These are phyloP conservation scores for Anomalospiza imberbis DNA, from an alignment of 2,797 vertebrate genomes.

Conservation along the genomic window DNA sequence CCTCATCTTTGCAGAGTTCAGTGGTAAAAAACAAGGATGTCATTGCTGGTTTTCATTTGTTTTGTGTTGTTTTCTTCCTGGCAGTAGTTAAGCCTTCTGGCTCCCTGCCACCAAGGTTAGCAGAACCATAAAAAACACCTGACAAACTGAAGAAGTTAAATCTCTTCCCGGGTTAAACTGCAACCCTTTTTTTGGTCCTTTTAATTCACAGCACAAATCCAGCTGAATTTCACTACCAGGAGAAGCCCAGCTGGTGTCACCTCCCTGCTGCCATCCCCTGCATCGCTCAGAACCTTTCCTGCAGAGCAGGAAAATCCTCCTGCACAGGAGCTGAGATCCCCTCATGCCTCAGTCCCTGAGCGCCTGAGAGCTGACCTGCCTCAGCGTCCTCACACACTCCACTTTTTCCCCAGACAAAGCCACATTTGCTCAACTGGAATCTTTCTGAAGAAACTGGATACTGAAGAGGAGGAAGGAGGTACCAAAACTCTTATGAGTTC, in stretches of 20 bases:
- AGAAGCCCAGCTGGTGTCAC: neutral
- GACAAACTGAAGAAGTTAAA: neutral
- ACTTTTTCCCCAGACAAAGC: neutral
- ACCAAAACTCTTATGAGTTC: neutral
- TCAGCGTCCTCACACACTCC: fast-evolving
- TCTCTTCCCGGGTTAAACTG: neutral
- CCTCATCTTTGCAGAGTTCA: neutral
- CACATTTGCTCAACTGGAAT: neutral
- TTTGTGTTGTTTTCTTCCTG: neutral
- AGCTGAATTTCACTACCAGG: neutral
- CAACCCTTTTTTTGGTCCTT: neutral
- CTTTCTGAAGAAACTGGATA: neutral
- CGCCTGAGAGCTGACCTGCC: neutral
- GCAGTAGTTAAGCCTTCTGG: neutral
- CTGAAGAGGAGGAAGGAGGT: neutral
- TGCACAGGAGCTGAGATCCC: neutral
- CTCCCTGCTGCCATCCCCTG: neutral
- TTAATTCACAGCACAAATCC: neutral
- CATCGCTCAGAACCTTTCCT: fast-evolving
- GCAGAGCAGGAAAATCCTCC: neutral
- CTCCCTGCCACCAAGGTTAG: neutral
- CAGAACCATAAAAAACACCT: neutral
- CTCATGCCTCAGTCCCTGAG: neutral
- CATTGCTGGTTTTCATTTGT: neutral
- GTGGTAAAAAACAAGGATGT: neutral